A percentile compares a stretch with the other conserved stretches of the same genome.
These are phyloP conservation scores for Archivesica marissinica DNA, from an alignment of 1,140 invertebrate species.

Conservation along the genomic window DNA sequence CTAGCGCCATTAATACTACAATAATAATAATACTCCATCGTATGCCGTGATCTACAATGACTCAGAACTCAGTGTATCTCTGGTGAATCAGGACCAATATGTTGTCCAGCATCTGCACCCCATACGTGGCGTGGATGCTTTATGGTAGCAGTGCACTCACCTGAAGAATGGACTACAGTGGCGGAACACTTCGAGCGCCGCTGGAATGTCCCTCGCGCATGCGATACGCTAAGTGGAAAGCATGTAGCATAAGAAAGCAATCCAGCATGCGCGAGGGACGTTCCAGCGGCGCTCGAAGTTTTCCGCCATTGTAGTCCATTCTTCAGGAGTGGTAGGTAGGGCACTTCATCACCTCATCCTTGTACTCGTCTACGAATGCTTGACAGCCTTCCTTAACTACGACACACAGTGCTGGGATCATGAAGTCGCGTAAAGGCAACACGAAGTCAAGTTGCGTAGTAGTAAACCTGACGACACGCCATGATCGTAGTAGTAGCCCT, in stretches of 20 bases:
- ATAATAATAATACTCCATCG: conserved; percentile 19
- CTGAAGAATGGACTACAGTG: too few relatives aligned
- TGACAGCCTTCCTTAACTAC: conserved; percentile 54
- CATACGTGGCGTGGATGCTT: too few relatives aligned
- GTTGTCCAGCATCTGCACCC: conserved; percentile 58
- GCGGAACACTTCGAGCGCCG: too few relatives aligned
- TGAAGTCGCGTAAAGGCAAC: too few relatives aligned
- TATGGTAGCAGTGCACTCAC: too few relatives aligned
- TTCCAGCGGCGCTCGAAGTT: conserved; percentile 34
- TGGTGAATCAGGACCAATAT: conserved; percentile 43
- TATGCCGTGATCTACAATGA: conserved; percentile 29
- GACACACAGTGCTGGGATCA: conserved; percentile 5
- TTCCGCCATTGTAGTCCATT: conserved; percentile 43
- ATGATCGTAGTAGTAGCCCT: too few relatives aligned
- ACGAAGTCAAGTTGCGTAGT: conserved; percentile 21
- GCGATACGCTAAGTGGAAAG: too few relatives aligned
- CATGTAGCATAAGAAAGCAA: too few relatives aligned
- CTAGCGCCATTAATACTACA: conserved; percentile 26
- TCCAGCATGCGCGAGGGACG: conserved; percentile 56
- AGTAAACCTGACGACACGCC: not conserved
- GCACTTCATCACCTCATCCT: conserved; percentile 13
- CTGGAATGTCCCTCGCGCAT: too few relatives aligned
- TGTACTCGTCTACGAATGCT: conserved; percentile 57
- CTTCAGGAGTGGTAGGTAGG: conserved; percentile 58
- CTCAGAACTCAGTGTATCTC: conserved; percentile 14